Base-by-base conservation (phyloP, 2,888 invertebrate species). In the Amiota mariae region DNA sequence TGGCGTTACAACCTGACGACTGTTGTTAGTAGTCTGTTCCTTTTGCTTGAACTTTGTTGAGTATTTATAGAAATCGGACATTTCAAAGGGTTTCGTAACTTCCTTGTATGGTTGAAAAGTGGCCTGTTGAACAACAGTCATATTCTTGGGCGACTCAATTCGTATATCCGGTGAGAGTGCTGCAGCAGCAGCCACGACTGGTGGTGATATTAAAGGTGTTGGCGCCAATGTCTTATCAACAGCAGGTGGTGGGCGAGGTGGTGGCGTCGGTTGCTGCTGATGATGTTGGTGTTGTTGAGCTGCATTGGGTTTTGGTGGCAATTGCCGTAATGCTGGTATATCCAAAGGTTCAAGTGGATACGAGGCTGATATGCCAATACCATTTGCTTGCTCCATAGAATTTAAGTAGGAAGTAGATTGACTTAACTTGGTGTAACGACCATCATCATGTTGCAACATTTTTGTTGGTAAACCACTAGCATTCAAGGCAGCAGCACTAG, bases 31-130 rank as follows among this genome's bases (percentile, higher is more conserved):
- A 11, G 78, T 73, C 49, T 79, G 74, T 70, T 88, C 89, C 80
- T 92, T 92, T 80, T 96, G 94, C 76, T 97, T 93, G 89, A 95
- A 97, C 88, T 97, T 97, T 8, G 97, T 97, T 71, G 98, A 98
- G 89, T 98, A 98, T 90, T 98, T 98, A 89, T 98, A 98, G 90
- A 97, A 98, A 90, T 98, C 98, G 0, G 97, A 95, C 96, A 98
- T 97, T 91, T 98, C 98, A 91, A 98, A 98, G 3, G 98, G 98
- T 88, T 98, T 98, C 0, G 96, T 96, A 73, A 97, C 96, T 91
- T 98, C 98, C 85, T 96, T 93, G 87, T 96, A 97, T 0, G 97
- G 97, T 89, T 96, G 96, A 91, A 95, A 96, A 82, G 95, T 96
- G 51, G 96, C 97, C 78, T 95, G 95, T 86, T 96, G 95, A 49